Evolutionary conservation across 2,113 vertebrate species (phyloP), one percentile per base, ranked within the genome.

Genomic region (Lucifuga dentata): DNA sequence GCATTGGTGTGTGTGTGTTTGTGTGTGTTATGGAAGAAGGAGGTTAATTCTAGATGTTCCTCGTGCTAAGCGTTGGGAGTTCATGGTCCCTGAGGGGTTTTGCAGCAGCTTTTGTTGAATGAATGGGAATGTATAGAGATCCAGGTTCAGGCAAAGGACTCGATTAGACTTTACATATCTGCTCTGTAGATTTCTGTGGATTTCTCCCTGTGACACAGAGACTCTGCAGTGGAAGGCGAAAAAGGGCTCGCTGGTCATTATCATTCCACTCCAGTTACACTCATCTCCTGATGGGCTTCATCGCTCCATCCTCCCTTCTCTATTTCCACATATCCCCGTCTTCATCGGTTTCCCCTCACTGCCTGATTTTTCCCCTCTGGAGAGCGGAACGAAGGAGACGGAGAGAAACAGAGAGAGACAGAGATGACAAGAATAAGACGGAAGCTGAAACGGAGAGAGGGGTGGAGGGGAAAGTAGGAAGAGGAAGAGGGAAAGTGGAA

Each of bases 11-110:
- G 29, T 16, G 24, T 49, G 35, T 33, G 44, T 21, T 40, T 36
- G 26, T 43, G 56, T 76, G 74, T 74, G 75, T 56, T 45, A 59
- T 24, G 40, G 55, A 66, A 67, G 1, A 4, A 38, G 53, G 16
- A 68, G 26, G 80, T 80, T 86, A 59, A 83, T 83, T 77, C 74
- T 59, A 10, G 82, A 85, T 79, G 75, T 79, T 86, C 45, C 6
- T 44, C 26, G 60, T 66, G 68, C 65, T 71, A 74, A 79, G 72
- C 57, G 77, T 62, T 69, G 59, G 62, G 60, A 63, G 69, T 53
- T 80, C 51, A 49, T 64, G 58, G 21, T 72, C 56, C 62, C 77
- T 61, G 8, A 8, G 69, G 76, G 69, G 33, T 46, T 82, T 76
- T 48, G n/a, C 5, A 41, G 29, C 8, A 19, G 52, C 50, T 11